Base-by-base conservation (phyloP, 2,888 invertebrate species). In the Callimorpha dominula region DNA sequence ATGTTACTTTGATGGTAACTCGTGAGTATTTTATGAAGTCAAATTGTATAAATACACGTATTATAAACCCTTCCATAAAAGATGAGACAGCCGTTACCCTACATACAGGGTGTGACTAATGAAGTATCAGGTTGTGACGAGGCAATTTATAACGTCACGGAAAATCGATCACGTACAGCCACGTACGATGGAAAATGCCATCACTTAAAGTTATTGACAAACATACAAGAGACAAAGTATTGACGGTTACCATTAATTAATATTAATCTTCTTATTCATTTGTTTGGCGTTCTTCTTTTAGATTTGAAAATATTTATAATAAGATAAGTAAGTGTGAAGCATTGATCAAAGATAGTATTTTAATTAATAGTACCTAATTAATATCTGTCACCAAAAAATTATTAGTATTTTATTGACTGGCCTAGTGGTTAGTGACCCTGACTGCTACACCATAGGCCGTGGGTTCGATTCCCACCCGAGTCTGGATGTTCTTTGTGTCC, bases 71-170 rank as follows among this genome's bases (percentile, higher is more conserved):
- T 64, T 54, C 14, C 49, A 60, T 54, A 64, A 65, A 31, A 68
- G 54, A 70, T 67, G 73, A 67, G 73, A 17, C 20, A 66, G 65
- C 68, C 57, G 63, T 50, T 64, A 20, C 65, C 50, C 50, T 43
- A 60, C 68, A 68, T 52, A 65, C 67, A 71, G 68, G 17, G 60
- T 71, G 74, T 68, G 50, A 65, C 71, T 74, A 74, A 74, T 74
- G 74, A 71, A 74, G 74, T 74, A 74, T 74, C 71, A 52, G 74
- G 74, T 68, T 71, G 43, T 71, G 74, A 71, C 68, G 60, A 17
- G 71, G 68, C 68, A 52, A 74, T 74, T 60, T 74, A 74, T 74
- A 66, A 71, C 46, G 68, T 71, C 71, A 74, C 52, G 65, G 62
- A 40, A n/a, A 60, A 74, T 71, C 71, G 68, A 74, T 71, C 65